Base-by-base conservation (phyloP, 92 coral and sea anemone genomes). In the Diadumene lineata region DNA sequence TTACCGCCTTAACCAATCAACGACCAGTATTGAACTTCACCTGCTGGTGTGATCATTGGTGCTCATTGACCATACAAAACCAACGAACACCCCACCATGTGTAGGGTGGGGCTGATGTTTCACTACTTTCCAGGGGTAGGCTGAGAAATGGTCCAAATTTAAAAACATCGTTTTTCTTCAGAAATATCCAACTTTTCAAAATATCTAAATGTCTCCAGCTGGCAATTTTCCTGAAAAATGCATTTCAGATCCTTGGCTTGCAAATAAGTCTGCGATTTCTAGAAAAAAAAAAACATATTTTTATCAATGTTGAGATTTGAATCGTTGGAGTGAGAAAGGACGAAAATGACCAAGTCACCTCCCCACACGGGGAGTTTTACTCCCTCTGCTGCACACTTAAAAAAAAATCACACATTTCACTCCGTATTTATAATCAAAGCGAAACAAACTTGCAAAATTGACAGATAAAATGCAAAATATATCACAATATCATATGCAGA, bases 1-100 rank as follows among this genome's bases (percentile, higher is more conserved):
- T 58, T 46, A 72, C 30, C 53, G 21, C 21, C 13, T 43, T 46
- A 71, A 79, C 93, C 97, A 87, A 91, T 84, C 90, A 75, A 66
- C 31, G 55, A 11, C 2, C 72, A 63, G 19, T 28, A 66, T 68
- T 69, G 1, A n/a, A 19, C 11, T 29, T 6, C 3, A 78, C 82
- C 82, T 56, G 82, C 57, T 38, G 43, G 66, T 78, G 74, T 78
- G 82, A 78, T 78, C 82, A 78, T 38, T 31, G 67, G 64, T 53
- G 65, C 75, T 87, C 88, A 83, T 74, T 65, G 77, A 73, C 79
- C 85, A 70, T 50, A 72, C 78, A 56, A 68, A 62, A 26, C 26
- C 28, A 8, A 17, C 31, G 46, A 4, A n/a, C 19, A 0, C 7
- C n/a, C 31, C 19, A 22, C 1, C 44, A 44, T 2, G 75, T 63